A percentile compares a stretch with the other conserved stretches of the same genome.
phyloP scores from a whole-genome alignment of 1,140 invertebrate species.

The Sycophaga agraensis region DNA sequence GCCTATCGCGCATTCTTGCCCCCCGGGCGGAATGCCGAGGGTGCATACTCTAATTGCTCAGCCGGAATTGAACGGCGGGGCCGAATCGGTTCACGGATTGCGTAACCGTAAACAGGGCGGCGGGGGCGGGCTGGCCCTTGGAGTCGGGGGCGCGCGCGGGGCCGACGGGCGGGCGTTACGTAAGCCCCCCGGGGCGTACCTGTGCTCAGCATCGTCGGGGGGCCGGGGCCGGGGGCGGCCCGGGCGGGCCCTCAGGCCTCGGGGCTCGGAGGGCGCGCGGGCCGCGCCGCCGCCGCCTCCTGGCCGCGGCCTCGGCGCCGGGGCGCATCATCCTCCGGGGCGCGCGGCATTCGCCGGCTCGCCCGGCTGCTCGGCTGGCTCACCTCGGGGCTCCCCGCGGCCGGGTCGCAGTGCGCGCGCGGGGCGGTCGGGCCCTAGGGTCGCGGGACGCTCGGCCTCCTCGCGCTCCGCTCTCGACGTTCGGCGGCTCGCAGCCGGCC shows the following conservation, averaged over 20 bases:
- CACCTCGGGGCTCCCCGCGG: no score
- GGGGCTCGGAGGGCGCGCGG: background rate
- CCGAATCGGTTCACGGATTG: no score
- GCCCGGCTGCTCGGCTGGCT: slow-evolving; percentile 20
- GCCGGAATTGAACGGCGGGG: no score
- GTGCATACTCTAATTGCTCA: no score
- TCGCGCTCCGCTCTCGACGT: slow-evolving; percentile 38
- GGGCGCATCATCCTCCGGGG: background rate
- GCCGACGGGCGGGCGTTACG: no score
- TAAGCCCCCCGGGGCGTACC: slow-evolving; percentile 10
- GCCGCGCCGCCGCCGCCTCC: background rate
- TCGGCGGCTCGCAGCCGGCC: slow-evolving; percentile 55
- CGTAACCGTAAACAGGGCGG: no score
- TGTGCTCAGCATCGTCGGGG: slow-evolving; percentile 29
- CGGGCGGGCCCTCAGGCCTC: background rate
- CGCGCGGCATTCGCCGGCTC: slow-evolving; percentile 26
- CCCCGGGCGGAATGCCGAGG: no score
- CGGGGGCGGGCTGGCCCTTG: no score
- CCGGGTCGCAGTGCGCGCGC: background rate
- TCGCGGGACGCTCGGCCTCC: background rate
- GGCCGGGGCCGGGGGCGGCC: background rate
- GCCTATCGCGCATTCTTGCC: no score
- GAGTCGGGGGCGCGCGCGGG: no score
- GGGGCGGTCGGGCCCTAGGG: background rate
- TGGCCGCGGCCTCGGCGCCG: background rate